These are phyloP conservation scores for Tauraco hartlaubi DNA, from an alignment of 2,797 vertebrate species.

Conservation along the genomic window DNA sequence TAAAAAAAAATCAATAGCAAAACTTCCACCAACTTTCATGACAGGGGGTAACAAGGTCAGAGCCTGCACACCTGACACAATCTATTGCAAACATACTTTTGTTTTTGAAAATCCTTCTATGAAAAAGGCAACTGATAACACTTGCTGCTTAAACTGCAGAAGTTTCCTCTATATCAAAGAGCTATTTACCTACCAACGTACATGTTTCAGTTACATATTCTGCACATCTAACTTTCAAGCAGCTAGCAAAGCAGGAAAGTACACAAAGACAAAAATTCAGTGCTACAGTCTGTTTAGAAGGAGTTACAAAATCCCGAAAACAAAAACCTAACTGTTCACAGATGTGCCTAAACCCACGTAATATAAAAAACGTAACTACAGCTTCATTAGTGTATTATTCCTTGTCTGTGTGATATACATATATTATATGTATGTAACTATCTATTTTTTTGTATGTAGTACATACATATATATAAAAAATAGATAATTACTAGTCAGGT, in stretches of 20 bases:
- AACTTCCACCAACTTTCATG: not conserved
- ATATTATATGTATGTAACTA: too few species aligned
- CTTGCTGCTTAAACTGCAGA: not conserved
- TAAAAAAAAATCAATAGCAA: not conserved
- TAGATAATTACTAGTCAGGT: not conserved
- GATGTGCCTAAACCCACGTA: not conserved
- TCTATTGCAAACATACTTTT: not conserved
- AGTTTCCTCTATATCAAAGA: not conserved
- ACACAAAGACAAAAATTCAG: not conserved
- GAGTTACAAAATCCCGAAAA: not conserved
- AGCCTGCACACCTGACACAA: not conserved
- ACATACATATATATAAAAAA: too few species aligned
- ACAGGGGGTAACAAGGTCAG: not conserved
- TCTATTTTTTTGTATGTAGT: too few species aligned
- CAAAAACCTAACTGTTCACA: not conserved
- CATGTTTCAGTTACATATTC: not conserved
- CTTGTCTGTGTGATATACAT: not conserved
- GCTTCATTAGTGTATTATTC: not conserved
- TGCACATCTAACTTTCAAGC: not conserved
- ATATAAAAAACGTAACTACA: not conserved
- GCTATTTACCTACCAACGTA: not conserved
- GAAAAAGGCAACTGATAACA: not conserved
- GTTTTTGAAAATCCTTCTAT: not conserved
- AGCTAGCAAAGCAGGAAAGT: not conserved
- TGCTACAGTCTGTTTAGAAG: not conserved